phyloP scores from a whole-genome alignment of 2,797 vertebrate species.

The Threskiornis aethiopicus region DNA sequence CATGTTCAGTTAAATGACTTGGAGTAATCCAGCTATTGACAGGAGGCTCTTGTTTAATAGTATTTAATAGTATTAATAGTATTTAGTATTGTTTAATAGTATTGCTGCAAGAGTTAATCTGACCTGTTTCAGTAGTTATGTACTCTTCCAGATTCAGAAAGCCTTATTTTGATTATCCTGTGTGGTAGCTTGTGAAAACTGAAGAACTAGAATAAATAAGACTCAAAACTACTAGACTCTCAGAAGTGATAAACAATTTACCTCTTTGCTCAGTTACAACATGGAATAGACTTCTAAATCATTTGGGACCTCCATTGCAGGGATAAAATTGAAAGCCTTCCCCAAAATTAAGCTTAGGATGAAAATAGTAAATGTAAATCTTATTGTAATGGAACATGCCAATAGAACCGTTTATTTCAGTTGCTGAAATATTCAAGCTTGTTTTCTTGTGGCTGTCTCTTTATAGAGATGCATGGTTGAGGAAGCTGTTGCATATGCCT shows the following conservation, averaged over 20 bases:
- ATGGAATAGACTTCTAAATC: background rate
- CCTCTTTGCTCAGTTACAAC: background rate
- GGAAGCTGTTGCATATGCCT: background rate
- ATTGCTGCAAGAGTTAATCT: background rate
- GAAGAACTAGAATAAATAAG: background rate
- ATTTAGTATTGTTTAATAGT: background rate
- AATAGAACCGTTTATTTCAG: background rate
- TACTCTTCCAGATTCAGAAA: background rate
- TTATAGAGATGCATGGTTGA: background rate
- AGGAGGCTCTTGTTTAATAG: background rate
- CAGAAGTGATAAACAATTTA: background rate
- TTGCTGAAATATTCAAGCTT: background rate
- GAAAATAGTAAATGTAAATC: background rate
- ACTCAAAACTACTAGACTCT: background rate
- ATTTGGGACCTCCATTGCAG: background rate
- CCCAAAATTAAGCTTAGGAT: background rate
- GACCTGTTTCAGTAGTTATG: background rate
- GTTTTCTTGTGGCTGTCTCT: background rate
- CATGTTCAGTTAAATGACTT: background rate
- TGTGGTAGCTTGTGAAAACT: background rate
- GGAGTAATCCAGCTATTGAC: background rate
- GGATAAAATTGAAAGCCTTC: background rate
- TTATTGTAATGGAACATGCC: background rate
- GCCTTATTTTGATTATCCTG: background rate
- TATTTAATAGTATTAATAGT: background rate